Conservation (phyloP, 2,113 vertebrate species). For the Tragelaphus scriptus region DNA sequence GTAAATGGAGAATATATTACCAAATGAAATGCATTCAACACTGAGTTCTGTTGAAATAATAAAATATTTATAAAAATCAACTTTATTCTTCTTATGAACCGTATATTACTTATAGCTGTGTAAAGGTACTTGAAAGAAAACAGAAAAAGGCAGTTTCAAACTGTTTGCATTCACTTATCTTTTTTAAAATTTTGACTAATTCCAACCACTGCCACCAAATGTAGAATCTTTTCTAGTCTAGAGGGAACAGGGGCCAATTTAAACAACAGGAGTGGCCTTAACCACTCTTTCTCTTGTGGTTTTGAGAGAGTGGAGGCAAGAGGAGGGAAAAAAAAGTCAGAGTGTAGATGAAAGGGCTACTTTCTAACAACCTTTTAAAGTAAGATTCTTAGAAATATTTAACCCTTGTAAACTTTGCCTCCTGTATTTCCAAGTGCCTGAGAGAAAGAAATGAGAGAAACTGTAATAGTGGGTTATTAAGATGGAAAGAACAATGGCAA, state of each 20-base stretch:
- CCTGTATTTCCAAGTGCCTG: slow-evolving; percentile 14
- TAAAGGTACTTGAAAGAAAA: slow-evolving; percentile 18
- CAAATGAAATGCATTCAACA: neutral
- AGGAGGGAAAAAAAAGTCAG: neutral
- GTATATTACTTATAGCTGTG: neutral
- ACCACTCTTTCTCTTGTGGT: neutral
- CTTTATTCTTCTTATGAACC: neutral
- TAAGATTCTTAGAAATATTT: slow-evolving; percentile 48
- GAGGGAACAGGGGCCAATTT: slow-evolving; percentile 4
- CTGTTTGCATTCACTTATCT: neutral
- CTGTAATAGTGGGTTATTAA: neutral
- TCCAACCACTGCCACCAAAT: neutral
- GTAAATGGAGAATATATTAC: slow-evolving; percentile 7
- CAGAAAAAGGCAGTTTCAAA: neutral
- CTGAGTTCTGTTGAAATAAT: slow-evolving; percentile 1
- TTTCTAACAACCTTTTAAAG: slow-evolving; percentile 32
- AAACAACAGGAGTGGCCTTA: neutral
- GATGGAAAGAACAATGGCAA: neutral
- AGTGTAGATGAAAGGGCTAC: slow-evolving; percentile 10
- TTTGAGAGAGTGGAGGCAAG: neutral
- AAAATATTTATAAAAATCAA: neutral
- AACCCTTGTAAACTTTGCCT: slow-evolving; percentile 50
- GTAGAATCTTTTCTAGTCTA: neutral
- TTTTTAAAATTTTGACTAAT: neutral
- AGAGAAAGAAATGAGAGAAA: neutral